A percentile compares a stretch with the other conserved stretches of the same genome.
Evolutionary conservation across 2,797 vertebrate genomes (phyloP).

Genomic region (Bovichtus diacanthus): DNA sequence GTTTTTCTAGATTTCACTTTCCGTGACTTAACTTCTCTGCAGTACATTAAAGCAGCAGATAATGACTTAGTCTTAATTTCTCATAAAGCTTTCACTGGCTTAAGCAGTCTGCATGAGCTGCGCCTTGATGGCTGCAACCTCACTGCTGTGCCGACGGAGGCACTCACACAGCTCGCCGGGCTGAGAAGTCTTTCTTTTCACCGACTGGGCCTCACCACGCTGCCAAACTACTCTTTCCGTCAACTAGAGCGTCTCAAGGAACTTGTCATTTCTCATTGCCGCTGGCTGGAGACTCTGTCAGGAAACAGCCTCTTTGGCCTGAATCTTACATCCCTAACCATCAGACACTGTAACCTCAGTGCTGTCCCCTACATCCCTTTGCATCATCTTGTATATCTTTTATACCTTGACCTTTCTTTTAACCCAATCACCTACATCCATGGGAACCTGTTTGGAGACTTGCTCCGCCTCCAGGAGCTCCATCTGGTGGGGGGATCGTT

Average conservation of each 20-base stretch:
- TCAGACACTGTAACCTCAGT: conserved; percentile 87
- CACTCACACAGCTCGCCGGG: conserved; percentile 81
- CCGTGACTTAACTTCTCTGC: conserved; percentile 81
- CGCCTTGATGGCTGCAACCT: conserved; percentile 88
- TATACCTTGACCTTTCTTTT: conserved; percentile 88
- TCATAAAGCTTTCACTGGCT: conserved; percentile 85
- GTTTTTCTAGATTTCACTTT: conserved; percentile 91
- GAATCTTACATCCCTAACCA: conserved; percentile 88
- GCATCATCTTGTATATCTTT: conserved; percentile 87
- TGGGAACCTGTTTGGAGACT: conserved; percentile 77
- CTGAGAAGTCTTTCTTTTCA: conserved; percentile 82
- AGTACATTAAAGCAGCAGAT: conserved; percentile 82
- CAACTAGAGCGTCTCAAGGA: conserved; percentile 81
- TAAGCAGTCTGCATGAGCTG: conserved; percentile 83
- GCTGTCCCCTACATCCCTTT: conserved; percentile 85
- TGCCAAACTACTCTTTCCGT: conserved; percentile 86
- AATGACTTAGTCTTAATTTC: conserved; percentile 91
- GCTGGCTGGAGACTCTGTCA: conserved; percentile 82
- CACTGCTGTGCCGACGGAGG: conserved; percentile 84
- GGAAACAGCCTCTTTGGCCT: conserved; percentile 87
- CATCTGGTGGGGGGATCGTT: conserved; percentile 85
- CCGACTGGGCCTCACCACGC: conserved; percentile 73
- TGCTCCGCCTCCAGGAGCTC: conserved; percentile 88
- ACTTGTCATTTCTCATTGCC: conserved; percentile 86
- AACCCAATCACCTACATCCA: conserved; percentile 88